phyloP scores from a whole-genome alignment of 2,888 invertebrate genomes.

The Eupithecia inturbata region DNA sequence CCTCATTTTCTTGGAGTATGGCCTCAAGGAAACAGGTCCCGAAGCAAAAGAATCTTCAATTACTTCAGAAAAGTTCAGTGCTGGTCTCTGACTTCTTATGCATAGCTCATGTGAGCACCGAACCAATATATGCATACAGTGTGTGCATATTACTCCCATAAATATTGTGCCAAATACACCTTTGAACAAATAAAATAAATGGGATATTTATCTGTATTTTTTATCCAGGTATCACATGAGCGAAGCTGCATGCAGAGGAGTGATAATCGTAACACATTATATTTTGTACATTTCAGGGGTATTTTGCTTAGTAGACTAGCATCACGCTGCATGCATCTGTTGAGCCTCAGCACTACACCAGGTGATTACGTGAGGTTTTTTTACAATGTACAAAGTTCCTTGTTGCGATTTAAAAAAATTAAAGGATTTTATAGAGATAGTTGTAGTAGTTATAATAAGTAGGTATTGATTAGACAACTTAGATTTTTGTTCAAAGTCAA shows the following conservation, averaged over 20 bases:
- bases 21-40: slow-evolving; percentile 87
- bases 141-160: slow-evolving; percentile 94
- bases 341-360: not conserved
- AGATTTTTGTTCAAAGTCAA: not conserved
- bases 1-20: slow-evolving; percentile 86
- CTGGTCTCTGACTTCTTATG: slow-evolving; percentile 86
- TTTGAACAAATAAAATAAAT: slow-evolving; percentile 29
- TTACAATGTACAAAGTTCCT: not conserved
- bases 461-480: not conserved
- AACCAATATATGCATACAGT: slow-evolving; percentile 95
- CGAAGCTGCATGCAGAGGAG: not conserved
- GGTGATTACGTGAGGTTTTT: not conserved
- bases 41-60: slow-evolving; percentile 90
- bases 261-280: no score
- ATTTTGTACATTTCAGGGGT: not conserved
- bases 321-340: not conserved
- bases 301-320: not conserved
- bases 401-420: not conserved
- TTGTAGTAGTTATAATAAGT: not conserved
- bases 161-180: slow-evolving; percentile 91
- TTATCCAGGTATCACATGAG: not conserved
- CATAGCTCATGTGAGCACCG: slow-evolving; percentile 90
- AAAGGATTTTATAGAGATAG: not conserved
- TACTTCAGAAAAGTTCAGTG: slow-evolving; percentile 91
- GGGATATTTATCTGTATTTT: not conserved